Percentiles rank a stretch among this genome's conserved stretches.
Conservation (phyloP, 2,113 vertebrate genomes). For the Gymnocephalus cernua region DNA sequence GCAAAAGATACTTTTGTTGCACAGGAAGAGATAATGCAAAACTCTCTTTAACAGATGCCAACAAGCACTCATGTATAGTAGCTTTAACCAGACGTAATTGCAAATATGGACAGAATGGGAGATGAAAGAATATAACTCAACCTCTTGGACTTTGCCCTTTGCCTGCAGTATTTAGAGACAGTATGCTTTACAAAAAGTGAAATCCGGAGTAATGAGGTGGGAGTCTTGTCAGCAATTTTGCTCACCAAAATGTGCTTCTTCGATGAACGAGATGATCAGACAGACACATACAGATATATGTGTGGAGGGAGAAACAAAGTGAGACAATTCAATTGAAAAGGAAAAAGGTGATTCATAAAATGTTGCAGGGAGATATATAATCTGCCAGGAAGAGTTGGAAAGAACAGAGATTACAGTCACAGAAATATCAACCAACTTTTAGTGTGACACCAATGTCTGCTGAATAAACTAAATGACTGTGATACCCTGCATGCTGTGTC, state of each 20-base stretch:
- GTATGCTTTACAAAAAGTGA: background rate
- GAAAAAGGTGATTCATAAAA: background rate
- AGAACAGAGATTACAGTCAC: slow-evolving; percentile 9
- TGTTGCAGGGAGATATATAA: background rate
- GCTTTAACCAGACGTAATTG: background rate
- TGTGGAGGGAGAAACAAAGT: background rate
- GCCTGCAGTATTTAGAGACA: background rate
- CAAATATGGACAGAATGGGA: background rate
- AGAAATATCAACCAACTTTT: slow-evolving; percentile 9
- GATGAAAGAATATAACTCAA: background rate
- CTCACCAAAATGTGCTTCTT: background rate
- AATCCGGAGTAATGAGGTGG: background rate
- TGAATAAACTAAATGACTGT: slow-evolving; percentile 26
- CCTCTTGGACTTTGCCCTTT: background rate
- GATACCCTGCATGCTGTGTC: background rate
- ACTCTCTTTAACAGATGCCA: background rate
- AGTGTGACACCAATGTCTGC: slow-evolving; percentile 26
- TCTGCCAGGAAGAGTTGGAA: background rate
- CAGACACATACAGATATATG: background rate
- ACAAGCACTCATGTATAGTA: background rate
- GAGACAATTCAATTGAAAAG: background rate
- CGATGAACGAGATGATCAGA: background rate
- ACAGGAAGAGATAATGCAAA: background rate
- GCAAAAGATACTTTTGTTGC: background rate
- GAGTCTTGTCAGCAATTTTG: background rate